Evolutionary conservation across 2,888 invertebrate genomes (phyloP).

Genomic region (Orthosia incerta): DNA sequence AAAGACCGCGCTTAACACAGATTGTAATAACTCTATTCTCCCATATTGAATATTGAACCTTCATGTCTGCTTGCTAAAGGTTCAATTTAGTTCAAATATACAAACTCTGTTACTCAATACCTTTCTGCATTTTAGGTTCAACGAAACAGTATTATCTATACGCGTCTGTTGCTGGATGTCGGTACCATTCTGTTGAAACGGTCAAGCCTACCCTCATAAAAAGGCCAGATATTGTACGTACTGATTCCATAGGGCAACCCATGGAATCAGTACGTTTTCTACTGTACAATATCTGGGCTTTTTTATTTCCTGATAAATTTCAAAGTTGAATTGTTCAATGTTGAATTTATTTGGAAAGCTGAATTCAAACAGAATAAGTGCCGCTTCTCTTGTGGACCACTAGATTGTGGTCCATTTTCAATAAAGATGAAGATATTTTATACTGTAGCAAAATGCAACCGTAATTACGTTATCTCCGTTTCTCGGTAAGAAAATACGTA

Average conservation of each 20-base stretch:
- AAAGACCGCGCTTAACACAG: not conserved
- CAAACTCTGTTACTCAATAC: not conserved
- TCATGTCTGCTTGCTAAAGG: not conserved
- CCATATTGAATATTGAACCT: conserved; percentile 8
- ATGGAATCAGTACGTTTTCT: not conserved
- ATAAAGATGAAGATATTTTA: not conserved
- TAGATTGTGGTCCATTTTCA: not conserved
- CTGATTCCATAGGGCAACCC: too few species aligned
- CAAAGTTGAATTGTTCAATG: not conserved
- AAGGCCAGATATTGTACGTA: too few species aligned
- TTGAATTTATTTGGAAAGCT: too few species aligned
- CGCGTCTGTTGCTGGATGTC: not conserved
- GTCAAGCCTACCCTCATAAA: not conserved
- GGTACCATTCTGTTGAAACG: not conserved
- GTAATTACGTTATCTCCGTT: not conserved
- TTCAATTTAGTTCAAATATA: not conserved
- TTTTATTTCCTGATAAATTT: not conserved
- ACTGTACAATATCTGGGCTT: too few species aligned
- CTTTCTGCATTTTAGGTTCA: not conserved
- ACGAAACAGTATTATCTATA: too few species aligned
- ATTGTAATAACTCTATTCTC: not conserved
- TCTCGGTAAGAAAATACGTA: not conserved
- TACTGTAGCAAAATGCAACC: not conserved
- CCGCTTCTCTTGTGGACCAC: too few species aligned
- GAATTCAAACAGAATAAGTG: too few species aligned